Percentiles rank a stretch among this genome's conserved stretches.
These are phyloP conservation scores for Miichthys miiuy DNA, from an alignment of 2,797 vertebrate species.

Conservation along the genomic window DNA sequence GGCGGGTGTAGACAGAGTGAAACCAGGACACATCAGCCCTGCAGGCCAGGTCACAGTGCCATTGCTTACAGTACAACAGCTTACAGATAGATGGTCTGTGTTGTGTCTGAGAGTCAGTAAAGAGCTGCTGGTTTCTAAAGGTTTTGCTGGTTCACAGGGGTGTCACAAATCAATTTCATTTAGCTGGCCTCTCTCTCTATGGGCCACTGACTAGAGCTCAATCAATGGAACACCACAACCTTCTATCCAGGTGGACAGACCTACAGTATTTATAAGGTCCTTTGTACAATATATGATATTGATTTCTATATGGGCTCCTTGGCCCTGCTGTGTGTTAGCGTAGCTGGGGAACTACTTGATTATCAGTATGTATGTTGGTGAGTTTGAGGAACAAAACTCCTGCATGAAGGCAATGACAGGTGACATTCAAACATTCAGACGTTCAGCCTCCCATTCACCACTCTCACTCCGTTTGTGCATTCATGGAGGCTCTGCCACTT, in stretches of 20 bases:
- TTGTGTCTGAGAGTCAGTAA: neutral
- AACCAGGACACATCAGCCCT: neutral
- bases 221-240: conserved; percentile 19
- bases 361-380: neutral
- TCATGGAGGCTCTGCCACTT: too few species aligned
- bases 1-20: neutral
- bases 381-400: neutral
- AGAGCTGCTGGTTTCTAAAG: conserved; percentile 27
- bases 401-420: neutral
- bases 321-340: neutral
- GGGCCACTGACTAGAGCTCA: conserved; percentile 25
- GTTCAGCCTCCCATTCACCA: too few species aligned
- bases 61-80: neutral
- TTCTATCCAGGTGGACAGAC: conserved; percentile 8
- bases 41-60: neutral
- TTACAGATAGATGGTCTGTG: neutral
- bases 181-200: conserved; percentile 21
- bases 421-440: neutral
- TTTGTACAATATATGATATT: conserved; percentile 24
- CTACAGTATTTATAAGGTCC: conserved; percentile 4
- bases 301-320: conserved; percentile 37
- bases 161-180: conserved; percentile 43
- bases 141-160: conserved; percentile 15
- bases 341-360: neutral
- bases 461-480: too few species aligned